A percentile compares a stretch with the other conserved stretches of the same genome.
Conservation (phyloP, 1,140 invertebrate species). For the Druon quercuslanigerum region DNA sequence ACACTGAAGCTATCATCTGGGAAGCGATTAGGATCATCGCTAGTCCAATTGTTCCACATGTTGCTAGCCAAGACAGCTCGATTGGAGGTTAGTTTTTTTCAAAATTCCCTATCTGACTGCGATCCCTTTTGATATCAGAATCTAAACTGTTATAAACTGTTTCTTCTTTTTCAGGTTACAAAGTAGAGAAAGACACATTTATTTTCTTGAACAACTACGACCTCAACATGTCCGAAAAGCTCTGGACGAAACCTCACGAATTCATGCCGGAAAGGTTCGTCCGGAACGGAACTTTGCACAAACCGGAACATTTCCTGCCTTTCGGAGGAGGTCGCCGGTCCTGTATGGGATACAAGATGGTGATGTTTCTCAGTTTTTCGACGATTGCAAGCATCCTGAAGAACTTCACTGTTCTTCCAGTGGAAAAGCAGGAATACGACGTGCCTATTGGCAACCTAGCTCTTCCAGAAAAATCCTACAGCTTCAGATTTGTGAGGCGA, state of each 20-base stretch:
- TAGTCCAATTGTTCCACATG: constrained; percentile 93
- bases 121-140: constrained; percentile 10
- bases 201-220: constrained; percentile 93
- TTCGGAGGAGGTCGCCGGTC: constrained; percentile 91
- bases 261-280: constrained; percentile 82
- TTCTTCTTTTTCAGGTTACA: constrained; percentile 75
- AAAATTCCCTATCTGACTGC: constrained; percentile 23
- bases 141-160: constrained; percentile 12
- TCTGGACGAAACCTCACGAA: constrained; percentile 78
- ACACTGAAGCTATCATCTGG: constrained; percentile 87
- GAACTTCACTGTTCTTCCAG: constrained; percentile 82
- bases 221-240: constrained; percentile 84
- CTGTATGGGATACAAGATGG: constrained; percentile 91
- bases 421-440: constrained; percentile 73
- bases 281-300: constrained; percentile 78
- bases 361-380: constrained; percentile 85
- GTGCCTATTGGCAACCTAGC: constrained; percentile 81
- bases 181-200: constrained; percentile 86
- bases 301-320: constrained; percentile 85
- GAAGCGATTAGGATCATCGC: constrained; percentile 88
- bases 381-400: constrained; percentile 85
- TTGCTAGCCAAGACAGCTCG: constrained; percentile 85
- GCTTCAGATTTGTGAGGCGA: constrained; percentile 77
- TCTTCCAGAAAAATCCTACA: constrained; percentile 81
- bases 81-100: constrained; percentile 77